Conservation (phyloP, 1,140 invertebrate genomes). For the Sesamia nonagrioides region DNA sequence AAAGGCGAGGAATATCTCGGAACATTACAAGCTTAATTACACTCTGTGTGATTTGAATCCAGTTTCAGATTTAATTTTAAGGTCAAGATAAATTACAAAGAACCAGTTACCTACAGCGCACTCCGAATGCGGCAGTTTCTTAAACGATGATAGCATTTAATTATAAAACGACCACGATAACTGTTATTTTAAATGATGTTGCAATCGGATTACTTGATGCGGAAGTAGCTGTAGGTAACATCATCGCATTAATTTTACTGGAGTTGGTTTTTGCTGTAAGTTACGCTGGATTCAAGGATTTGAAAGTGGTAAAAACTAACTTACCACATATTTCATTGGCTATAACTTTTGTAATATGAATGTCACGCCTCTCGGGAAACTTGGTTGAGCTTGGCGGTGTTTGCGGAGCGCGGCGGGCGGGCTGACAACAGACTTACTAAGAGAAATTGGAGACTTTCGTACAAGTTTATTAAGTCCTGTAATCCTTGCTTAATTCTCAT, state of each 20-base stretch:
- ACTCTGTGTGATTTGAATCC: conserved; percentile 44
- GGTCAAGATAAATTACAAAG: conserved; percentile 37
- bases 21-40: conserved; percentile 46
- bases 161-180: conserved; percentile 6
- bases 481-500: conserved; percentile 34
- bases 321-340: conserved; percentile 58
- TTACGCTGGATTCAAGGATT: conserved; percentile 30
- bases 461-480: conserved; percentile 43
- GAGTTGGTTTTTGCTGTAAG: conserved; percentile 39
- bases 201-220: conserved; percentile 11
- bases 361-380: conserved; percentile 54
- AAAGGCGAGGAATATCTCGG: conserved; percentile 43
- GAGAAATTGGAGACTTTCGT: conserved; percentile 45
- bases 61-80: conserved; percentile 45
- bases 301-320: conserved; percentile 53
- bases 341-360: conserved; percentile 62
- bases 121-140: conserved; percentile 42
- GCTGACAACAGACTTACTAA: conserved; percentile 37
- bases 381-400: conserved; percentile 41
- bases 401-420: conserved; percentile 15
- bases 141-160: conserved; percentile 35
- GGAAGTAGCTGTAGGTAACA: conserved; percentile 15
- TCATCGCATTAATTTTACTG: conserved; percentile 39
- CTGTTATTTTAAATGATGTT: conserved; percentile 15
- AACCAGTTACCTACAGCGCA: conserved; percentile 32